Evolutionary conservation across 2,113 vertebrate species (phyloP).

Genomic region (Osmerus mordax): DNA sequence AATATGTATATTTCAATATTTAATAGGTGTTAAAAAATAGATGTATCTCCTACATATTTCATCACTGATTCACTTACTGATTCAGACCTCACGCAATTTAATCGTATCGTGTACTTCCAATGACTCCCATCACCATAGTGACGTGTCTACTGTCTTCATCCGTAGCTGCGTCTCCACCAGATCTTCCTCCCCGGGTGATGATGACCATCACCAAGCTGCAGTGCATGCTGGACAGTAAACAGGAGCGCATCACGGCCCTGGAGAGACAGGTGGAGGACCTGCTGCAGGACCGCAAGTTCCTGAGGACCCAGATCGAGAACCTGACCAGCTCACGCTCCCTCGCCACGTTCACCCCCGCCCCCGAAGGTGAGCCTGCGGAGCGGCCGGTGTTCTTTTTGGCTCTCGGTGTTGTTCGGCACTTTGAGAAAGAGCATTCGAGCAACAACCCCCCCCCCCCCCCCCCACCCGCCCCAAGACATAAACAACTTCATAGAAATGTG

Average conservation of each 20-base stretch:
- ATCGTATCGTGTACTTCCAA: too few relatives aligned
- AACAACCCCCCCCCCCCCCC: too few relatives aligned
- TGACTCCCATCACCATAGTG: too few relatives aligned
- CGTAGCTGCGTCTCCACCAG: slow-evolving; percentile 44
- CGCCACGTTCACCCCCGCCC: slow-evolving; percentile 35
- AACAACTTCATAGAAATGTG: too few relatives aligned
- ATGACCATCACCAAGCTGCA: slow-evolving; percentile 73
- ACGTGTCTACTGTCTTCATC: background rate
- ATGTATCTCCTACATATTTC: too few relatives aligned
- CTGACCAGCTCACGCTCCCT: slow-evolving; percentile 62
- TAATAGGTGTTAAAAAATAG: too few relatives aligned
- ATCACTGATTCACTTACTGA: too few relatives aligned
- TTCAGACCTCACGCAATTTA: too few relatives aligned
- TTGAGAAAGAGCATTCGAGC: too few relatives aligned
- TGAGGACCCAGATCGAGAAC: slow-evolving; percentile 71
- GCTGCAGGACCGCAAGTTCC: slow-evolving; percentile 74
- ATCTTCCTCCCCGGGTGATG: slow-evolving; percentile 64
- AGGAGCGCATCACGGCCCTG: slow-evolving; percentile 65
- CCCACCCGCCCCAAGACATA: too few relatives aligned
- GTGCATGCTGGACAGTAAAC: slow-evolving; percentile 71
- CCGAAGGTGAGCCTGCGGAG: slow-evolving; percentile 52
- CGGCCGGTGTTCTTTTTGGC: background rate
- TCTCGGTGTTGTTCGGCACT: background rate
- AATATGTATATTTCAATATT: too few relatives aligned
- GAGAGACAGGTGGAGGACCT: slow-evolving; percentile 73